Base-by-base conservation (phyloP, 2,888 invertebrate genomes). In the Adineta ricciae region DNA sequence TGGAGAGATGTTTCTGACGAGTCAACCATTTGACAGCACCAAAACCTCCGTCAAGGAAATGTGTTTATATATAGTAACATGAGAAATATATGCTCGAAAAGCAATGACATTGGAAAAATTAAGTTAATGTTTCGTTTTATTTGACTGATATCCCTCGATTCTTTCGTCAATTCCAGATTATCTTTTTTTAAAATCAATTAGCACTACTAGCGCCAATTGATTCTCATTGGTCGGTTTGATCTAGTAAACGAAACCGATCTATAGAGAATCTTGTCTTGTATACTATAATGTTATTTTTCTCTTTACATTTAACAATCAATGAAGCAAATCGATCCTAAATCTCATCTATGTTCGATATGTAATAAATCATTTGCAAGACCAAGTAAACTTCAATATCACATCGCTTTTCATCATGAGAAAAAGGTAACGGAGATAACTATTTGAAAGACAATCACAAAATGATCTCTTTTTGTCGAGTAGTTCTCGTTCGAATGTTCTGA, bases 321-420 rank as follows among this genome's bases (percentile, higher is more conserved):
- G 32, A 64, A 16, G 1, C 32, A 5, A 32, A 64, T 64, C 32
- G 27, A 64, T 11, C 32, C 64, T 0, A 78, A 78, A 41, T 19
- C 41, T 41, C 78, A 78, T 41, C 38, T 24, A 78, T 78, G 78
- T 21, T 41, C 78, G 9, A 78, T 78, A 41, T 78, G 78, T 78
- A 41, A 41, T 1, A 78, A 78, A n/a, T 38, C 78, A 32, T 78
- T 78, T 41, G 0, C 78, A 24, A 78, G 78, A 41, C 78, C 78
- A 78, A 78, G 41, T 41, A 78, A 78, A 78, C 41, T 78, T 24
- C 78, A 78, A 24, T n/a, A 78, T 24, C 78, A 78, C 41, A 78
- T 78, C 14, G 78, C 64, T 64, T 64, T 32, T 64, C 64, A 64
- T 64, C 64, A 64, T 64, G 64, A 64, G 16, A 64, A 64, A 64